Evolutionary conservation across 2,797 vertebrate species (phyloP), one percentile per base, ranked within the genome.

Genomic region (Crax fasciolata): DNA sequence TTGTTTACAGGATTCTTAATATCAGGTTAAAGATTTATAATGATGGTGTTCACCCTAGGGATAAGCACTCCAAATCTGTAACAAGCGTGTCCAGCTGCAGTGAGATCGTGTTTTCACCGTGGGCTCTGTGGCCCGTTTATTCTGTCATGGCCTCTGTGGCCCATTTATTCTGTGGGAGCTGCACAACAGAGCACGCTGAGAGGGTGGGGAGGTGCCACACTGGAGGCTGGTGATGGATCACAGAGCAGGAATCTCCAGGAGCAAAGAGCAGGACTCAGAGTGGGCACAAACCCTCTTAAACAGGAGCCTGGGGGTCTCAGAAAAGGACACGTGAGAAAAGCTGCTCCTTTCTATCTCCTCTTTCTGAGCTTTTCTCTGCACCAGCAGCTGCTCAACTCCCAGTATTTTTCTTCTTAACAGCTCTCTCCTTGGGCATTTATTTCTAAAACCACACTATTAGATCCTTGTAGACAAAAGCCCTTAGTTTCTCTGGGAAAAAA

Each of bases 331-430:
- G 10, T 66, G 19, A 75, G 78, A 24, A 89, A 66, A 1, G 0
- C 9, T 72, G 16, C 44, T 87, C 75, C 57, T 65, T 66, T 81
- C 32, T 67, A 2, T 41, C 27, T 79, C 61, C 90, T 63, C 57
- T 83, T 68, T 70, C 86, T 62, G n/a, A 76, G 32, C 85, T 79
- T 51, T 83, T 13, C 15, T 9, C 6, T 85, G 82, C 44, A 57
- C 44, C 59, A 90, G 30, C 27, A 61, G 35, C 20, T 62, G 71
- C 49, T 83, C 41, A 63, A 55, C 23, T 82, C 43, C 77, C 89
- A 81, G 51, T 72, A 78, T 72, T 91, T 94, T 90, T 78, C 65
- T 84, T 71, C 30, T 72, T 81, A 92, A 46, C 35, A 74, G 23
- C 10, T 13, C 35, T 90, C 80, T 72, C 41, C 54, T 61, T 43